Evolutionary conservation across 1,140 invertebrate species (phyloP), one percentile per base, ranked within the genome.

Genomic region (Archivesica marissinica): DNA sequence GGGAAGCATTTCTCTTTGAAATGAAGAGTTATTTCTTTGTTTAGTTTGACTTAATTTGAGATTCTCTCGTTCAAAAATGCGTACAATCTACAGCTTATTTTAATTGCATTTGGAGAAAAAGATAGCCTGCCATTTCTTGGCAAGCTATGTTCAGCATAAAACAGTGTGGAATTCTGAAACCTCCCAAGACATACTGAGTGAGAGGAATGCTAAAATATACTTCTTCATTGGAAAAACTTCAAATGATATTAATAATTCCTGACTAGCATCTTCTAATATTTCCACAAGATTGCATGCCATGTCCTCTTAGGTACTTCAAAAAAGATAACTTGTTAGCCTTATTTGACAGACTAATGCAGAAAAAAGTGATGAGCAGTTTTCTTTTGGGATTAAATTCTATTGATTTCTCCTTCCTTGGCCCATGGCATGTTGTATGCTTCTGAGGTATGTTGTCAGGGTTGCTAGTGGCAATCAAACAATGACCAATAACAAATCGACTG

Each of bases 381-480:
- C n/a, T 28, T 39, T 20, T 52, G 76, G 54, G 76, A 78, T 78
- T 64, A 78, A 1, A 59, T 44, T 78, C 4, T 78, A 78, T 78
- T 78, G 76, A 78, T 78, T 78, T 77, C 39, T 56, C 25, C 56
- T 59, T 25, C 33, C 54, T 25, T 64, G 59, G 76, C 76, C 68
- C 23, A 50, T 28, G 28, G 68, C 68, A 72, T 72, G 68, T 64
- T 72, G 68, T 50, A 50, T 72, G 68, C 68, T 72, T 50, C 68
- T 28, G 68, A 72, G 35, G 28, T 47, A 47, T 72, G 68, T 72
- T 72, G 68, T 72, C 41, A 44, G 68, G 35, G 11, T 72, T 72
- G 68, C 68, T 6, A 79, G n/a, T 23, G 38, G 41, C 28, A 23
- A 79, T 61, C 75, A 61, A 61, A 66, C 39, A 50, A 66, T 79